phyloP scores from a whole-genome alignment of 2,888 invertebrate species.

The Craniophora ligustri region DNA sequence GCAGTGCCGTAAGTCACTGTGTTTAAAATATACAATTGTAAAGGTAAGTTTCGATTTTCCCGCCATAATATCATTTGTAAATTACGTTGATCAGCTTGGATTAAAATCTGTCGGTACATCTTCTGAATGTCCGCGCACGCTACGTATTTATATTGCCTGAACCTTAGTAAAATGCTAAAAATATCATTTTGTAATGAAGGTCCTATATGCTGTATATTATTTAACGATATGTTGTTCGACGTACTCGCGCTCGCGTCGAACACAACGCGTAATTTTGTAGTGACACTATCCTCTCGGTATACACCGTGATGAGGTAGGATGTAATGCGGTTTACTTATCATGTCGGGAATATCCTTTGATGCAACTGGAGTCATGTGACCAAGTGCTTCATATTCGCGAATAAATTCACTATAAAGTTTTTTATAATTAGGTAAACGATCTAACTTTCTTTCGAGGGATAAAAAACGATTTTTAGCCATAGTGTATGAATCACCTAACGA shows the following conservation, averaged over 20 bases:
- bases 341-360: background rate
- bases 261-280: slow-evolving; percentile 1
- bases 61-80: slow-evolving; percentile 11
- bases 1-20: slow-evolving; percentile 9
- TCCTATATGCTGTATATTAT: slow-evolving; percentile 8
- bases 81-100: slow-evolving; percentile 6
- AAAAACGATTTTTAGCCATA: slow-evolving; percentile 3
- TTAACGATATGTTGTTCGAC: slow-evolving; percentile 8
- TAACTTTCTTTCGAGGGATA: slow-evolving; percentile 4
- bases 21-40: slow-evolving; percentile 1
- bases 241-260: slow-evolving; percentile 1
- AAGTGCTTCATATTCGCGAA: slow-evolving; percentile 3
- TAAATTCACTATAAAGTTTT: slow-evolving; percentile 4
- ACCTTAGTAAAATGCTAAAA: slow-evolving; percentile 8
- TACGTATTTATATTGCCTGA: slow-evolving; percentile 10
- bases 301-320: slow-evolving; percentile 9
- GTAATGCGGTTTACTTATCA: slow-evolving; percentile 7
- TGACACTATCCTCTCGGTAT: slow-evolving; percentile 4
- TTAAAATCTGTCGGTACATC: slow-evolving; percentile 12
- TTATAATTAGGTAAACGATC: slow-evolving; percentile 4
- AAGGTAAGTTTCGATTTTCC: slow-evolving; percentile 3
- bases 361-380: slow-evolving; percentile 2
- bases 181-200: slow-evolving; percentile 17
- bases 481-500: background rate
- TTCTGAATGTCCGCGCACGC: too few species aligned